Evolutionary conservation across 2,888 invertebrate species (phyloP).

Genomic region (Eulithis testata): DNA sequence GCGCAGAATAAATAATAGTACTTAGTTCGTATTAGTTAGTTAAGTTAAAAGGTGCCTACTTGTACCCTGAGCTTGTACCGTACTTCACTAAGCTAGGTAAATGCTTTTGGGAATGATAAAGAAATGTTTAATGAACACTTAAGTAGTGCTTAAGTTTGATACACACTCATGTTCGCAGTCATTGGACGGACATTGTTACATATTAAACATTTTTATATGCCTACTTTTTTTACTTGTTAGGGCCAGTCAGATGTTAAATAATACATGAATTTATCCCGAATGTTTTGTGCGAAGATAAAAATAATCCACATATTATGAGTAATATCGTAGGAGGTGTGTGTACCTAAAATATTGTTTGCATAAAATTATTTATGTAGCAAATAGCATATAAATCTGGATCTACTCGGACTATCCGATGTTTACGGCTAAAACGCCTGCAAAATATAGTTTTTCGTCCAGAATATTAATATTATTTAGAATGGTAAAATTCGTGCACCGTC

Average conservation of each 20-base stretch:
- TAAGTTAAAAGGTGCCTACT: too few relatives aligned
- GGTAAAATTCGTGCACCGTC: too few relatives aligned
- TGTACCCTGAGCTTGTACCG: too few relatives aligned
- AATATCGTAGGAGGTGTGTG: not conserved
- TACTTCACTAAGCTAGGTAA: too few relatives aligned
- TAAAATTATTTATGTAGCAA: constrained; percentile 4
- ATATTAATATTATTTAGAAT: not conserved
- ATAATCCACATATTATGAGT: not conserved
- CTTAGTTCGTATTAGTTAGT: too few relatives aligned
- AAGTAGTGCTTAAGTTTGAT: too few relatives aligned
- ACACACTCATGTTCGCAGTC: not conserved
- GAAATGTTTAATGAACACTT: too few relatives aligned
- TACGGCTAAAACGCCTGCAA: constrained; percentile 8
- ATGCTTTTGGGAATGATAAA: too few relatives aligned
- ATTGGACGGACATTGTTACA: not conserved
- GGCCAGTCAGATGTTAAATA: constrained; percentile 11
- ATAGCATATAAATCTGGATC: constrained; percentile 9
- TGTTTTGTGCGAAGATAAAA: constrained; percentile 2
- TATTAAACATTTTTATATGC: not conserved
- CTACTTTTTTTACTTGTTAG: constrained; percentile 4
- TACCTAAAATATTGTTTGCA: not conserved
- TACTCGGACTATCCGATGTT: constrained; percentile 10
- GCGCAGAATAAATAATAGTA: too few relatives aligned
- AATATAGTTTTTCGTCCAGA: constrained; percentile 1
- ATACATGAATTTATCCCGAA: not conserved